Percentiles rank a stretch among this genome's conserved stretches.
phyloP scores from a whole-genome alignment of 2,113 vertebrate genomes.

The Acanthochromis polyacanthus region DNA sequence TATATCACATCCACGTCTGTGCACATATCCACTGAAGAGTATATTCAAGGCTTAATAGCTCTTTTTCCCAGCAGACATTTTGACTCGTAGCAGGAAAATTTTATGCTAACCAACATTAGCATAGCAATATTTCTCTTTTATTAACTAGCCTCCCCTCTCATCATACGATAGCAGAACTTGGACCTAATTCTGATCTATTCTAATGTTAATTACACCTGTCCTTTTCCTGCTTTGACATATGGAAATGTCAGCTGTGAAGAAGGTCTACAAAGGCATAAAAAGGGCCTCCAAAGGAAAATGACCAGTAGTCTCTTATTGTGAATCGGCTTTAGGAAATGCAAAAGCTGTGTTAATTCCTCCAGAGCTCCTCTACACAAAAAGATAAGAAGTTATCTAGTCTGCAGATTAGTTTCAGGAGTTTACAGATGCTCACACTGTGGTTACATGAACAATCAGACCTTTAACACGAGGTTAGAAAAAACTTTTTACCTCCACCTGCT shows the following conservation, averaged over 20 bases:
- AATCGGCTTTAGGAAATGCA: background rate
- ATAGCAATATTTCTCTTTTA: too few species aligned
- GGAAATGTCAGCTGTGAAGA: slow-evolving; percentile 23
- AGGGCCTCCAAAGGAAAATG: background rate
- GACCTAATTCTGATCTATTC: background rate
- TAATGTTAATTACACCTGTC: background rate
- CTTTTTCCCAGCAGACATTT: too few species aligned
- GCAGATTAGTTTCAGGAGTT: too few species aligned
- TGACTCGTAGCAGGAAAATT: too few species aligned
- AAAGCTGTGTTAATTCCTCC: too few species aligned
- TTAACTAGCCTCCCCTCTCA: background rate
- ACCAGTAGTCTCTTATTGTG: background rate
- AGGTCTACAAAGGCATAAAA: background rate
- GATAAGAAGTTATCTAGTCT: background rate
- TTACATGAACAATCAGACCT: background rate
- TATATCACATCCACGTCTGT: too few species aligned
- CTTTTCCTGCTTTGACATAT: slow-evolving; percentile 16
- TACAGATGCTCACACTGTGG: background rate
- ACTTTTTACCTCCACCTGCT: background rate
- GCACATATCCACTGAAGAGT: too few species aligned
- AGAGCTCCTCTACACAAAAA: background rate
- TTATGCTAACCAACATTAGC: too few species aligned
- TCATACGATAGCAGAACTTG: background rate
- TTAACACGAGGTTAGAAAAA: background rate
- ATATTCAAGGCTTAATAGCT: too few species aligned